A percentile compares a stretch with the other conserved stretches of the same genome.
Conservation (phyloP, 2,888 invertebrate species). For the Tortrix viridana region DNA sequence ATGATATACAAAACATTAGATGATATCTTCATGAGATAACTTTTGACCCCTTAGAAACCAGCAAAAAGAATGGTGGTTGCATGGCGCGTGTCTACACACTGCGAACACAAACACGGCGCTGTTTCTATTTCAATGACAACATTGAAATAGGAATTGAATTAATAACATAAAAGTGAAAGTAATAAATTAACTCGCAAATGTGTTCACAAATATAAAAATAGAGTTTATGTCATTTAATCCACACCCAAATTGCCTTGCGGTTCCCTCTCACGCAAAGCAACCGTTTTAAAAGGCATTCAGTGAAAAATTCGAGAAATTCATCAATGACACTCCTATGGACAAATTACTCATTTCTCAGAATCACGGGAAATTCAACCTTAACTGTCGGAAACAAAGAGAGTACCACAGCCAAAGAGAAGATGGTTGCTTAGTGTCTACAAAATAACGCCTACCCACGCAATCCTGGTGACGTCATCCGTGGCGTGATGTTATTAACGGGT, state of each 20-base stretch:
- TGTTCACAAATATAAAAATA: too few relatives aligned
- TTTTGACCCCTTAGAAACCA: too few relatives aligned
- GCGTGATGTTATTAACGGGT: constrained; percentile 30
- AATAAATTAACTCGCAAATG: too few relatives aligned
- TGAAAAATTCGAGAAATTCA: constrained; percentile 59
- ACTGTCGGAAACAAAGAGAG: fast-evolving
- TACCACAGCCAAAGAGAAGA: background rate
- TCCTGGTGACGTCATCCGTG: constrained; percentile 55
- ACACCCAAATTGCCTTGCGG: background rate
- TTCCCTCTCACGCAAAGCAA: constrained; percentile 24
- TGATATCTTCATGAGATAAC: too few relatives aligned
- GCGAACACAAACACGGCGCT: too few relatives aligned
- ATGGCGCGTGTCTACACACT: too few relatives aligned
- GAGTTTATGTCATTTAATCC: background rate
- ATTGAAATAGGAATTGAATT: too few relatives aligned
- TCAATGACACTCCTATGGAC: constrained; percentile 53
- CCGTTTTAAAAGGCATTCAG: constrained; percentile 54
- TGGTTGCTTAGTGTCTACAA: constrained; percentile 36
- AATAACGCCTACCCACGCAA: constrained; percentile 54
- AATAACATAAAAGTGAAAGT: too few relatives aligned
- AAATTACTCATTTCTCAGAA: constrained; percentile 16
- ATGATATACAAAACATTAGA: too few relatives aligned
- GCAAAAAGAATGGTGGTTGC: too few relatives aligned
- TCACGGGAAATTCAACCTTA: constrained; percentile 38
- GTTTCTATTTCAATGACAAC: too few relatives aligned